phyloP scores from a whole-genome alignment of 2,113 vertebrate species.

The Oryzias celebensis region DNA sequence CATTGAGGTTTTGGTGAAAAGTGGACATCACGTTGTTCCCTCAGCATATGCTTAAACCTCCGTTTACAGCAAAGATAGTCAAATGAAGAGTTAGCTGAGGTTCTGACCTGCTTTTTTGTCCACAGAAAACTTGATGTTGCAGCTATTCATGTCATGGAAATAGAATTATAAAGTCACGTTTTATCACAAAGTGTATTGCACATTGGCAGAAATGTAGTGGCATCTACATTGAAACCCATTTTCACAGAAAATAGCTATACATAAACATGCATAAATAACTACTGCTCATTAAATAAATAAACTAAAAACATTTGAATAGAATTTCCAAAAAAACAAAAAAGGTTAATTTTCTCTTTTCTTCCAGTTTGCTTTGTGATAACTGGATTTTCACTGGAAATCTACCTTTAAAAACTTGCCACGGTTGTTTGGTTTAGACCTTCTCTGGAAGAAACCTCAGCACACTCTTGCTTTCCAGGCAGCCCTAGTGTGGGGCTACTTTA shows the following conservation, averaged over 20 bases:
- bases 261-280: slow-evolving; percentile 61
- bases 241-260: neutral
- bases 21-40: neutral
- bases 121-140: neutral
- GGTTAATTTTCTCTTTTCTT: slow-evolving; percentile 2
- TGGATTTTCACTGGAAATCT: slow-evolving; percentile 11
- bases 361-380: slow-evolving; percentile 2
- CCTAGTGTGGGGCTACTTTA: too few relatives aligned
- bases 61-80: too few relatives aligned
- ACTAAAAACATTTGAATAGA: slow-evolving; percentile 7
- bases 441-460: neutral
- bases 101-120: too few relatives aligned
- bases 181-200: slow-evolving; percentile 44
- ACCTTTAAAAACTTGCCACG: neutral
- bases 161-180: slow-evolving; percentile 17
- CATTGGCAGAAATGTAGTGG: slow-evolving; percentile 64
- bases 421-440: neutral
- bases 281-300: slow-evolving; percentile 46
- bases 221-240: slow-evolving; percentile 36
- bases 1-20: neutral
- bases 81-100: too few relatives aligned
- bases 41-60: neutral
- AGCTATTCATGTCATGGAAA: neutral
- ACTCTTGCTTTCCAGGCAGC: neutral
- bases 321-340: slow-evolving; percentile 12